Evolutionary conservation across 2,797 vertebrate species (phyloP).

Genomic region (Lophura swinhoii): DNA sequence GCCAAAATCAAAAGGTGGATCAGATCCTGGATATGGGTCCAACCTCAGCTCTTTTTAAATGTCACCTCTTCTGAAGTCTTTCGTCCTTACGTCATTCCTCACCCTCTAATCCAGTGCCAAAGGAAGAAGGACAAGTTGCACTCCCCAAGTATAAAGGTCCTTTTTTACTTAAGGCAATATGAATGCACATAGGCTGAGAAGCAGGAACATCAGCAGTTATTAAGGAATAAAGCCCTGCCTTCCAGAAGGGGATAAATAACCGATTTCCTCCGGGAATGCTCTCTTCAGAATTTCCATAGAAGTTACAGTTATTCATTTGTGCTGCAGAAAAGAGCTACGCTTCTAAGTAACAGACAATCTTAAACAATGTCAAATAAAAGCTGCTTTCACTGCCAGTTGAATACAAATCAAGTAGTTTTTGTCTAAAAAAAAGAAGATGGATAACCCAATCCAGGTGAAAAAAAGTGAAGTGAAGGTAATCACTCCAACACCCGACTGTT

Average conservation of each 20-base stretch:
- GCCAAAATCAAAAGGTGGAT: not conserved
- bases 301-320: constrained; percentile 9
- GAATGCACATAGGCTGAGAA: not conserved
- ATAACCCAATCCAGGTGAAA: not conserved
- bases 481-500: not conserved
- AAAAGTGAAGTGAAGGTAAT: constrained; percentile 26
- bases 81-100: not conserved
- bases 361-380: constrained; percentile 21
- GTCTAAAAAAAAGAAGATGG: not conserved
- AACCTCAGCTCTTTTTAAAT: not conserved
- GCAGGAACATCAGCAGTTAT: not conserved
- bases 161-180: not conserved
- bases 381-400: not conserved
- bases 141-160: not conserved
- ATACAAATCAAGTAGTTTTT: not conserved
- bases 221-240: not conserved
- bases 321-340: not conserved
- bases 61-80: not conserved
- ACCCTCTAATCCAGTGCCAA: not conserved
- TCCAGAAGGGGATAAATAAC: not conserved
- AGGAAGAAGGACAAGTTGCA: not conserved
- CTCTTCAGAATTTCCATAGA: constrained; percentile 40
- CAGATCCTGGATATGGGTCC: not conserved
- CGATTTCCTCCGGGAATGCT: not conserved
- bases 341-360: constrained; percentile 9